Base-by-base conservation (phyloP, 2,888 invertebrate genomes). In the Abrostola tripartita region DNA sequence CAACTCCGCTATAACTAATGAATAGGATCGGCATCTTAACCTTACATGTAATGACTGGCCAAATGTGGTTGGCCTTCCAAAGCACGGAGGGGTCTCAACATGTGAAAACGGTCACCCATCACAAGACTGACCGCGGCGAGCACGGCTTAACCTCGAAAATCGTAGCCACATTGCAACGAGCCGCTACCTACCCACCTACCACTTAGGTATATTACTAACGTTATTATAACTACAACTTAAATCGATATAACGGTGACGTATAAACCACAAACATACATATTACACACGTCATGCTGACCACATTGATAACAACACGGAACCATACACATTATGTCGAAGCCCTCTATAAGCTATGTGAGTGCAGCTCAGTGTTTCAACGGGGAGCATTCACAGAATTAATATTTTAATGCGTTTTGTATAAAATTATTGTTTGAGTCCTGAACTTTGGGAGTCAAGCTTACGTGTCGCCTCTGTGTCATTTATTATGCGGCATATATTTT, bases 381-480 rank as follows among this genome's bases (percentile, higher is more conserved):
- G 70, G 78, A 70, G 78, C 71, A 78, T 81, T 81, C 78, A 62
- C 68, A 63, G 84, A 86, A 87, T 86, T 87, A 83, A 89, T 89
- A 87, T 86, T 88, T 85, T 82, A 86, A 83, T 88, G 81, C 64
- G 80, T 65, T 83, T 76, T 74, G 74, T 76, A 75, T 75, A 77
- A 69, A 47, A 47, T 47, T 24, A 77, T 84, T 78, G 73, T 77
- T 81, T 70, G 76, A 80, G 80, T 79, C 83, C 62, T 61, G 54
- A 52, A 59, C 59, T 57, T 10, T 24, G 44, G 50, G 53, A 50
- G 71, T 67, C 75, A 61, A 63, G 59, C 68, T 69, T 37, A 11
- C 44, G 49, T 66, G 68, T 37, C 42, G 40, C 41, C 49, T 9
- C 11, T 36, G 58, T 57, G 38, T 24, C 55, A 52, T 58, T 63